Base-by-base conservation (phyloP, 2,888 invertebrate genomes). In the Epinotia nisella region DNA sequence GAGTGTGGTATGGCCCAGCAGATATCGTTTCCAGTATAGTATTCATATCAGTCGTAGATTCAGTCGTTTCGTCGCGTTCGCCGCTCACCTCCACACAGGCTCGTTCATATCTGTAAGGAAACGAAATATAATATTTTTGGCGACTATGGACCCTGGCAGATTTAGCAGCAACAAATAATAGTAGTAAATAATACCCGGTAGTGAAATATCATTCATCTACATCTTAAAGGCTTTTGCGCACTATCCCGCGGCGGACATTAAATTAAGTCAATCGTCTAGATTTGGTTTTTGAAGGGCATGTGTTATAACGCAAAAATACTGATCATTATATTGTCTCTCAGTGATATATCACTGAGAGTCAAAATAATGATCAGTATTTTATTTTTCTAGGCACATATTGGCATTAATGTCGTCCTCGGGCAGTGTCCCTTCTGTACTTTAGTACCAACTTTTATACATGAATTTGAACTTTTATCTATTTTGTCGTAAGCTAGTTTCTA, bases 101-200 rank as follows among this genome's bases (percentile, higher is more conserved):
- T 88, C 89, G 74, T 89, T 89, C 83, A 88, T 84, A 78, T 83
- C 90, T 90, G 88, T 72, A 65, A 75, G 80, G 64, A 79, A 79
- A 35, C 3, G 11, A 53, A 51, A 51, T n/a, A 56, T 24, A 35
- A 35, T 49, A 49, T 15, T n/a, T n/a, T 49, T 49, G n/a, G n/a
- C 1, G n/a, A 49, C 49, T 53, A 19, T 53, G 19, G 17, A 19
- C 19, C 19, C 53, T 3, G 17, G 19, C 11, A 11, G 17, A 53
- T n/a, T n/a, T 2, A 53, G 19, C 17, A 53, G 53, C 53, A 53
- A 10, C 17, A 19, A 19, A 53, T 53, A 19, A 53, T 53, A 10
- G 15, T 49, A 49, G 49, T 5, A 49, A 49, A 15, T 15, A 49
- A n/a, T 49, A 35, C 35, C 35, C 35, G 35, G 35, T 9, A 35